Evolutionary conservation across 30 jellyfish, hydroid and myxozoan species (phyloP).

Genomic region (Chironex yamaguchii): DNA sequence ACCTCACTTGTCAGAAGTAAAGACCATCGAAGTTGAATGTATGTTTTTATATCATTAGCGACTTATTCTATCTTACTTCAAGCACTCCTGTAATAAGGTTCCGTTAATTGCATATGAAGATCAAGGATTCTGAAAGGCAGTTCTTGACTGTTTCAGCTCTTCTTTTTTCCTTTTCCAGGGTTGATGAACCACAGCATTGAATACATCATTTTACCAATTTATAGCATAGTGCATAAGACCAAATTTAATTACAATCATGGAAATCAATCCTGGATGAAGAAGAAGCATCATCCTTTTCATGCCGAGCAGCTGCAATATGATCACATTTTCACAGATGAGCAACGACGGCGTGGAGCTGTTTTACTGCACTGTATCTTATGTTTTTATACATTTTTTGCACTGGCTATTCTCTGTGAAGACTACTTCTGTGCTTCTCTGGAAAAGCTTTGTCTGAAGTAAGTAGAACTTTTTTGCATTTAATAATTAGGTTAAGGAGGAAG

Average conservation of each 20-base stretch:
- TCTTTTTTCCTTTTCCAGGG: neutral
- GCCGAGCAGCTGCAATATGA: conserved; percentile 36
- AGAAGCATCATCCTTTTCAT: conserved; percentile 16
- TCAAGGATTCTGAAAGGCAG: too few relatives aligned
- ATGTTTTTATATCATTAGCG: too few relatives aligned
- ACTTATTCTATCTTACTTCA: too few relatives aligned
- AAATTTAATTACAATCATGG: neutral
- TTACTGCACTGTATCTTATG: neutral
- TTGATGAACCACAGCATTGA: neutral
- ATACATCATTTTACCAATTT: neutral
- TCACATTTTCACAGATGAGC: conserved; percentile 16
- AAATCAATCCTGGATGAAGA: conserved; percentile 3
- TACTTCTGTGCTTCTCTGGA: conserved; percentile 13
- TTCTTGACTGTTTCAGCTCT: too few relatives aligned
- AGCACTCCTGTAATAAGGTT: too few relatives aligned
- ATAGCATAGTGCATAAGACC: neutral
- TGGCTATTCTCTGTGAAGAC: conserved; percentile 26
- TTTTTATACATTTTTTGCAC: conserved; percentile 6
- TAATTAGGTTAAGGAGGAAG: too few relatives aligned
- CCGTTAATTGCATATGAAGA: too few relatives aligned
- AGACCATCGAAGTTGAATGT: too few relatives aligned
- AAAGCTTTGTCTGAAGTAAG: neutral
- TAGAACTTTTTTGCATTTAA: too few relatives aligned
- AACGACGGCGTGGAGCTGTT: conserved; percentile 27
- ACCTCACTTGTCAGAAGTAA: too few relatives aligned